Evolutionary conservation across 2,797 vertebrate genomes (phyloP), one percentile per base, ranked within the genome.

Genomic region (Calcarius lapponicus): DNA sequence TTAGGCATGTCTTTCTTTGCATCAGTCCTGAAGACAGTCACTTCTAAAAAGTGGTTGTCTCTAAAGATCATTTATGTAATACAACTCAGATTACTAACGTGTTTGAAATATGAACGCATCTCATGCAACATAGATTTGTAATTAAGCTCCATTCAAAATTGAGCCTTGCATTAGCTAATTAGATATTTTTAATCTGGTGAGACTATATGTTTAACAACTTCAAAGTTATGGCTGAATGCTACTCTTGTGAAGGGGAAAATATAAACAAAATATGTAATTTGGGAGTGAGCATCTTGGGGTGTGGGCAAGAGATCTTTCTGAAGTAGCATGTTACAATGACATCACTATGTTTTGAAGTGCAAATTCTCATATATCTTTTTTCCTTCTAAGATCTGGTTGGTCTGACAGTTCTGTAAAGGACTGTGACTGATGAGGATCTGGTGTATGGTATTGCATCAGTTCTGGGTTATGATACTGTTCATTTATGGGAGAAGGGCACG

Each of bases 61-160:
- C 85, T 86, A 78, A 91, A 89, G 60, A 82, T 65, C 22, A 6
- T 87, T 93, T 95, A 80, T 83, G 42, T 88, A 75, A 88, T 90
- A 19, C 12, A 80, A 47, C 54, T 93, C 29, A 29, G 36, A 47
- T 83, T 66, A 26, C 32, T 56, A n/a, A 93, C 11, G 11, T 57
- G 34, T 73, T 84, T 34, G 40, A 86, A 92, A 75, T 66, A 72
- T 3, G 48, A 80, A 76, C 9, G 3, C 31, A 25, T 62, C 42
- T 79, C 51, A 69, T n/a, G 62, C 50, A 80, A 60, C 56, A 29
- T 32, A 34, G 29, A 36, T 70, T 76, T 84, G 20, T 76, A 73
- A 80, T 50, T 81, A 84, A 69, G 40, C 47, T 64, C 9, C 18
- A 84, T 47, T 70, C 24, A n/a, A 83, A 83, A 81, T 60, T 64